Base-by-base conservation (phyloP, 2,113 vertebrate genomes). In the Nothoprocta pentlandii region DNA sequence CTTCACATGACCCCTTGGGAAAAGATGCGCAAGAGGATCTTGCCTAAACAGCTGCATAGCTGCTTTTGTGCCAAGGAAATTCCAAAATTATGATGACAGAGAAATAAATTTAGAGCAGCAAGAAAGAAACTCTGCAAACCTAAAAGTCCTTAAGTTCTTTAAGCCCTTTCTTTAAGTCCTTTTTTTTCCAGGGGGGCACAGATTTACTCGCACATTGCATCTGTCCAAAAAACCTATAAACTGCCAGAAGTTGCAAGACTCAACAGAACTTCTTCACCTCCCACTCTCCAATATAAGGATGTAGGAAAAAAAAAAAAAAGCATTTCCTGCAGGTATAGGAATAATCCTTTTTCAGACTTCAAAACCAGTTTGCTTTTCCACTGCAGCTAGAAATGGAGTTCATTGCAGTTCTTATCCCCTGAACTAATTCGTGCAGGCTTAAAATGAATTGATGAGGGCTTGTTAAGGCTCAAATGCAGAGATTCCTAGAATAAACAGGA, bases 231-330 rank as follows among this genome's bases (percentile, higher is more conserved):
- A 68, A 41, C 16, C 5, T 13, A 26, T 53, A 63, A 79, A 1
- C 9, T 58, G 23, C 19, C 20, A 79, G 34, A 82, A 28, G 42
- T 30, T 44, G 30, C 79, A 82, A 74, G 4, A 32, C 12, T 58
- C 68, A 7, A 5, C 39, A 42, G 34, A 63, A 26, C 12, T 58
- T 32, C 44, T 82, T 22, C 56, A 30, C 2, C 8, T 28, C 34
- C 30, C 0, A 2, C 2, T 74, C 7, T 17, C 26, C 3, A 28
- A 62, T n/a, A 30, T 6, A 22, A 63, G 19, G 26, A 73, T 15
- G 34, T 51, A 46, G 13, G 63, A 34, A 34, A 34, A 34, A 34
- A 26, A 42, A 73, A 26, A 36, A 82, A 53, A 67, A n/a, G 22
- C 2, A 54, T 71, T 73, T 49, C 10, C 39, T 66, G 77, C 16